Base-by-base conservation (phyloP, 2,113 vertebrate species). In the Rattus rattus region DNA sequence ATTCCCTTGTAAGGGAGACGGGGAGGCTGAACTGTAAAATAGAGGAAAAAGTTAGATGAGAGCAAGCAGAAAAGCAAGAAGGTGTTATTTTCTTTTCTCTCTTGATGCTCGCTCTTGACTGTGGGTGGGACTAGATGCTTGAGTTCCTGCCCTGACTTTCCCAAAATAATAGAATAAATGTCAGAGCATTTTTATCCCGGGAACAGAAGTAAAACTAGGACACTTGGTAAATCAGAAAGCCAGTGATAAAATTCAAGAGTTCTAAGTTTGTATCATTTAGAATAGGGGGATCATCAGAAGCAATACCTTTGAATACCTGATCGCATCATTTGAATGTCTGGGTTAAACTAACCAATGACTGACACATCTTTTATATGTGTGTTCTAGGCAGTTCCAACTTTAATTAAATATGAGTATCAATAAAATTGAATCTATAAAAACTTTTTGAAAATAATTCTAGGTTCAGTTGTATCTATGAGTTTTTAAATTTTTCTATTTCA, bases 401-500 rank as follows among this genome's bases (percentile, higher is more conserved):
- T 95, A 92, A 75, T 10, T 86, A n/a, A 80, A 85, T 94, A 81
- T 94, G 7, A 89, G 91, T 47, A 92, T 0, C 52, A 52, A 19
- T 61, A 70, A 36, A 69, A 4, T 85, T 17, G 65, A 10, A 69
- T 65, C 28, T 88, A 79, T 88, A 4, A 70, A 87, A 91, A 93
- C 2, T 52, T 49, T 86, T 84, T 70, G n/a, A n/a, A 20, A 93
- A 75, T 17, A 4, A 52, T 39, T 79, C 47, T 91, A 12, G 5
- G 65, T 52, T 20, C 77, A 94, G 59, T 1, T 8, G 4, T 30
- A 1, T 96, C 54, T 1, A 26, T 5, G 26, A 43, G 12, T 47
- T 65, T 92, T 70, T 24, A 72, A 92, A 94, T 14, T 49, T 79
- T 88, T 56, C 22, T 39, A 94, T 85, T 88, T 90, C 9, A 91